Base-by-base conservation (phyloP, 1,140 invertebrate genomes). In the Drosophila orosa region DNA sequence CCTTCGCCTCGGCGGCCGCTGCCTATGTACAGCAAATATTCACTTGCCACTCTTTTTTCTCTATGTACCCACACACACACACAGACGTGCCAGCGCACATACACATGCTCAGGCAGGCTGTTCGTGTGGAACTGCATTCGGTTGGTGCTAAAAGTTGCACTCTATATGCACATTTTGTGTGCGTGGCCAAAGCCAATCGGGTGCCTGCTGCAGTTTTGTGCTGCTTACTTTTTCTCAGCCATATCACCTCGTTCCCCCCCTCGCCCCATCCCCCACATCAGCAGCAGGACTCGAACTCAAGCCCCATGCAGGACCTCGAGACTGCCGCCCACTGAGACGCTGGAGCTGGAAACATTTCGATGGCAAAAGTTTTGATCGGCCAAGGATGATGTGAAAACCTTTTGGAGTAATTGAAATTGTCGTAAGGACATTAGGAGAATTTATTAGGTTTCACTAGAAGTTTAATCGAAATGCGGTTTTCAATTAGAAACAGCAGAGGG, bases 151-250 rank as follows among this genome's bases (percentile, higher is more conserved):
- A 91, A 91, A 91, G 90, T 83, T 91, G 89, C 89, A 91, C 82
- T 91, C 85, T 91, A 91, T 90, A 89, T 91, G 89, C 84, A 91
- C 90, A 85, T 90, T 90, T 90, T 83, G 87, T 90, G 85, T 90
- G 78, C 84, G 84, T 85, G 81, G 77, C 74, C 89, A 86, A 85
- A 86, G 87, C 86, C 87, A 90, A 90, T 90, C 78, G 82, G 87
- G 69, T 74, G 86, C 86, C 52, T 60, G 87, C 73, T 86, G 75
- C 76, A 80, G 59, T 78, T 72, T 68, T 77, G 52, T 78, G 42
- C 74, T 84, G 78, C 75, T 86, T 80, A 69, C 72, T 71, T 81
- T 90, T 78, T 74, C 61, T 66, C 52, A 75, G 54, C 33, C 50
- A 37, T 15, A 35, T 54, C 50, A 35, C 50, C 31, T 35, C 54